Evolutionary conservation across 1,140 invertebrate genomes (phyloP), one percentile per base, ranked within the genome.

Genomic region (Odontomachus brunneus): DNA sequence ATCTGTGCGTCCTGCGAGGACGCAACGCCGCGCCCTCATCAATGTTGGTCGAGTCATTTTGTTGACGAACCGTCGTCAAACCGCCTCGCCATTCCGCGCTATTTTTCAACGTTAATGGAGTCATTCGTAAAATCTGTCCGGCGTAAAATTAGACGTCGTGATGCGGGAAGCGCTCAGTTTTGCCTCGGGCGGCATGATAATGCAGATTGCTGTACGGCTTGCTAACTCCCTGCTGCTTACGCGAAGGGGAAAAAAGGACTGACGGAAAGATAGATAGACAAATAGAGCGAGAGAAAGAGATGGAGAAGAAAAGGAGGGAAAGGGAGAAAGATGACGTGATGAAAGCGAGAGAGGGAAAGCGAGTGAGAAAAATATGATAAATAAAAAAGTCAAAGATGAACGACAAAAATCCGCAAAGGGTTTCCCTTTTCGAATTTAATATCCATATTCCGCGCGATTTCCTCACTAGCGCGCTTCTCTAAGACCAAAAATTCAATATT

Each of bases 61-160:
- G 38, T 44, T 44, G n/a, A n/a, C n/a, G n/a, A n/a, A n/a, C n/a
- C n/a, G n/a, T 44, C 19, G 17, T 33, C 60, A 12, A 38, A 63
- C 15, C 33, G 26, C 67, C 38, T 55, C 60, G 17, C 15, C 19
- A 11, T 11, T 11, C 17, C 22, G 1, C n/a, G 73, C 55, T 44
- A 38, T 53, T 78, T 78, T 53, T 29, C 33, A 26, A 55, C 75
- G 51, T 29, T 44, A 57, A 78, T 24, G 38, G 48, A 48, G 17
- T 63, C 51, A 17, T 66, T 57, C 72, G 9, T 11, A 49, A 57
- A 71, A 75, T 75, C 60, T 59, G 72, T 76, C 65, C 72, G 48
- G 57, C 51, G 60, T 66, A 59, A 84, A 66, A 78, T 85, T 67
- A 44, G 14, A 76, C 55, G 72, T 76, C 59, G 49, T 60, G 62